Percentiles rank a stretch among this genome's conserved stretches.
These are phyloP conservation scores for Carcinoscorpius rotundicauda DNA, from an alignment of 1,140 invertebrate species.

Conservation along the genomic window DNA sequence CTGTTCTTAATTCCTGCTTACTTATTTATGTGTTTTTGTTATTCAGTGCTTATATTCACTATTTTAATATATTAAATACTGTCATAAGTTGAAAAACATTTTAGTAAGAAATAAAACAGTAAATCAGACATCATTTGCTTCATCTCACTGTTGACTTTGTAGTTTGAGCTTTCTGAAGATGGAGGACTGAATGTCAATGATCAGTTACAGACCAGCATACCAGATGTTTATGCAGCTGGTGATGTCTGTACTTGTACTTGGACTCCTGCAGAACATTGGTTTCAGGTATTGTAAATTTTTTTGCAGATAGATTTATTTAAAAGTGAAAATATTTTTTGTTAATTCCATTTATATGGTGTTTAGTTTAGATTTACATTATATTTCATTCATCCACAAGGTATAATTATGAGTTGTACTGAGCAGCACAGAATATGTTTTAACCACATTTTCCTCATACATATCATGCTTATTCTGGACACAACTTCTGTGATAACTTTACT, in stretches of 20 bases:
- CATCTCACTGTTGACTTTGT: neutral
- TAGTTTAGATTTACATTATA: neutral
- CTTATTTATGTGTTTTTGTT: too few relatives aligned
- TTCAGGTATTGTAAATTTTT: slow-evolving; percentile 42
- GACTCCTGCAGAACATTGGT: slow-evolving; percentile 69
- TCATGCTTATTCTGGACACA: too few relatives aligned
- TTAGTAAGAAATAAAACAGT: too few relatives aligned
- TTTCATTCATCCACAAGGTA: neutral
- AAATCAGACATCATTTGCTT: too few relatives aligned
- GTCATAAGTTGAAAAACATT: too few relatives aligned
- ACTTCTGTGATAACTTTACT: too few relatives aligned
- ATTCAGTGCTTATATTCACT: too few relatives aligned
- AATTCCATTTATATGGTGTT: neutral
- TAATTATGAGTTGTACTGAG: neutral
- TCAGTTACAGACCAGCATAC: slow-evolving; percentile 64
- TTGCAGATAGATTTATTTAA: neutral
- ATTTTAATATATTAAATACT: too few relatives aligned
- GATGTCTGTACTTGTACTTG: slow-evolving; percentile 78
- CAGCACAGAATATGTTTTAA: too few relatives aligned
- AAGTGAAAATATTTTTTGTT: neutral
- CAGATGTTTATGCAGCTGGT: slow-evolving; percentile 82
- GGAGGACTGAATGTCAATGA: slow-evolving; percentile 65
- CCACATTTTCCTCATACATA: too few relatives aligned
- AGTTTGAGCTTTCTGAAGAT: slow-evolving; percentile 51
- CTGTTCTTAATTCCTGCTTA: too few relatives aligned